Evolutionary conservation across 2,113 vertebrate species (phyloP).

Genomic region (Callocephalon fimbriatum): DNA sequence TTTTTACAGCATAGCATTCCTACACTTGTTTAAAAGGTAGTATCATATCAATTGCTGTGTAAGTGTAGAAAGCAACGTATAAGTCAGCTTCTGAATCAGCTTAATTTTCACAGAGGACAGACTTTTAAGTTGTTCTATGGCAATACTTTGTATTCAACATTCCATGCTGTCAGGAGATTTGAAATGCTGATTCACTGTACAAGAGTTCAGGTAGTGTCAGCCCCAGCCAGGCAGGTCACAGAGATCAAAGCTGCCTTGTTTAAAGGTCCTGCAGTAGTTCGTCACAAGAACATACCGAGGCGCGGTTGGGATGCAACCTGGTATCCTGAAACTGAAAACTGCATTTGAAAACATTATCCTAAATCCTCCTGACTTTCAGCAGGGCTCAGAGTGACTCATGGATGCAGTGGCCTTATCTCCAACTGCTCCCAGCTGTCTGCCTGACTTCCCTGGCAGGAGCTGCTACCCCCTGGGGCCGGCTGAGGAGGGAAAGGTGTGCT

Average conservation of each 20-base stretch:
- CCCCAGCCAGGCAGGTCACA: not conserved
- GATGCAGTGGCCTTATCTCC: not conserved
- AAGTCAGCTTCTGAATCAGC: not conserved
- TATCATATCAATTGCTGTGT: not conserved
- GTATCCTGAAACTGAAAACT: not conserved
- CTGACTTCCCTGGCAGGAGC: not conserved
- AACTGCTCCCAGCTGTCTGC: not conserved
- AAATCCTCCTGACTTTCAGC: not conserved
- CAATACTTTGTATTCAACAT: not conserved
- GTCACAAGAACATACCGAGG: not conserved
- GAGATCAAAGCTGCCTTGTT: not conserved
- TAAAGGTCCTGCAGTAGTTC: fast-evolving
- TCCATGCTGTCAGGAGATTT: not conserved
- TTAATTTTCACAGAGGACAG: not conserved
- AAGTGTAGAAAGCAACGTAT: not conserved
- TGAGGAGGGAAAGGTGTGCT: not conserved
- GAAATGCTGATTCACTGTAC: not conserved
- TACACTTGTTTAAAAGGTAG: not conserved
- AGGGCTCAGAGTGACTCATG: not conserved
- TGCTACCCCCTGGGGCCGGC: not conserved
- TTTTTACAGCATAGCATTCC: not conserved
- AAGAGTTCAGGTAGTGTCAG: not conserved
- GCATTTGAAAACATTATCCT: not conserved
- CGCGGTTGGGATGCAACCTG: not conserved
- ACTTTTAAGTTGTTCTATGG: not conserved